Evolutionary conservation across 1,140 invertebrate genomes (phyloP), one percentile per base, ranked within the genome.

Genomic region (Drosophila carrolli): DNA sequence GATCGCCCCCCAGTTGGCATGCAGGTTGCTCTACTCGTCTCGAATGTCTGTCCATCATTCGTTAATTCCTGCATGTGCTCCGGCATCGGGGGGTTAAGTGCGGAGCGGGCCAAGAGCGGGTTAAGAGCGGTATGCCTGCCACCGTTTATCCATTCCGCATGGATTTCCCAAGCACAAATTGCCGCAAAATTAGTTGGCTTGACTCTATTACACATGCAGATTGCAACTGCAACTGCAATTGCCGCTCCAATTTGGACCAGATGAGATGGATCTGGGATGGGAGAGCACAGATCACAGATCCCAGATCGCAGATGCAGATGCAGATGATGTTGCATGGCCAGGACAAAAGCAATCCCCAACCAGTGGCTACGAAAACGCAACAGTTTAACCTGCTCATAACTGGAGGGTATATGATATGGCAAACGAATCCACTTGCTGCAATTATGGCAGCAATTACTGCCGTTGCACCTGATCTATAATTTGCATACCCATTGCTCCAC

Each of bases 1-100:
- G 75, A 44, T 65, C 40, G 62, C 58, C 75, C 65, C 71, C 63
- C 83, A 74, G 75, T 83, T 83, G 77, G 79, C 83, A 88, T 88
- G 83, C 62, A 72, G 51, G 29, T 16, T 9, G 6, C 29, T 50
- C 37, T 47, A 47, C 57, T 78, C 53, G 58, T 58, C 37, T 78
- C 37, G 82, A 53, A 81, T 84, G 81, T 84, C 84, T 89, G 84
- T 89, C 84, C 77, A 89, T 89, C 84, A 89, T 70, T 89, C 88
- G 84, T 89, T 89, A 84, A 89, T 89, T 89, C 78, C 77, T 73
- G 73, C 68, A 80, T 80, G 66, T 59, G 41, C 50, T 13, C 41
- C 43, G 55, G 41, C 41, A 35, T 14, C 10, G 19, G 44, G 27
- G 57, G 46, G 44, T 10, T 19, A 43, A 43, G 54, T n/a, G 3